Evolutionary conservation across 2,888 invertebrate genomes (phyloP), one percentile per base, ranked within the genome.

Genomic region (Ophion slaviceki): DNA sequence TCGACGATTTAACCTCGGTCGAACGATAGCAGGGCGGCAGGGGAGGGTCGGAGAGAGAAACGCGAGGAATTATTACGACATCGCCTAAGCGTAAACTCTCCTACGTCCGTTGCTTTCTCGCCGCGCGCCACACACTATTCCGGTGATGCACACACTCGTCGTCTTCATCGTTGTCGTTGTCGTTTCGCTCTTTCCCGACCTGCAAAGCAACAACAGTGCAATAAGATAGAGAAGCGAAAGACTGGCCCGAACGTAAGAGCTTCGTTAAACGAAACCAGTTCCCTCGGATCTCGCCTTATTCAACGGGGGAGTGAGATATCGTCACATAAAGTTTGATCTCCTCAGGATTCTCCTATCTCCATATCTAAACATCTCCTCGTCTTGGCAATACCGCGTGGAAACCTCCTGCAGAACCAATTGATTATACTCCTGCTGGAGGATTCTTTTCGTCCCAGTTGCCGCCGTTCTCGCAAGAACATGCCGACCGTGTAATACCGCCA

Each of bases 251-350:
- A 67, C 61, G 59, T 64, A 61, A 47, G 82, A 72, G 82, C 76
- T 91, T 91, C 90, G 89, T 91, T 90, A 89, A 89, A 88, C 84
- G 88, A 90, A 91, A 91, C 91, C 90, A 87, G 90, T 91, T 89
- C 80, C 84, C 85, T 67, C 61, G 66, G 64, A 83, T 80, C 66
- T 79, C 61, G 81, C 70, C 80, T 80, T 82, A 79, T 86, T 84
- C 32, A 72, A 81, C 80, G 32, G 70, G 62, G 53, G 76, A 85
- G 82, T 88, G 88, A 88, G 88, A 88, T 88, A 87, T 87, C 79
- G 79, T 85, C 79, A 75, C 84, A 61, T 85, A 80, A 84, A 71
- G 61, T 80, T 66, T 71, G 78, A 82, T 83, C 76, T 80, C 70
- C 64, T 70, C 53, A 59, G 66, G 59, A 84, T 70, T 71, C 68